These are phyloP conservation scores for Graphium colonna DNA, from an alignment of 2,888 invertebrate genomes.

Conservation along the genomic window DNA sequence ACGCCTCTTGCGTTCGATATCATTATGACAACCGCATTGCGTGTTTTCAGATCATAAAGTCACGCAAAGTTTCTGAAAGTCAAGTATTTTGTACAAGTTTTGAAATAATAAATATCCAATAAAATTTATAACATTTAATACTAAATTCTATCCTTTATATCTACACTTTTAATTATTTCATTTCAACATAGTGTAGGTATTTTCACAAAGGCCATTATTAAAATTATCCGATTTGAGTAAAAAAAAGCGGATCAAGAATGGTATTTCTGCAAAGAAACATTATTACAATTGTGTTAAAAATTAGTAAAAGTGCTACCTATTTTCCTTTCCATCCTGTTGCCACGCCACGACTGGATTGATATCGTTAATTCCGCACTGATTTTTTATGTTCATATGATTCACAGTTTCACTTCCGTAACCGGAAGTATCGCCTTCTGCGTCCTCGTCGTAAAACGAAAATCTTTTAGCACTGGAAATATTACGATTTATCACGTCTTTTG, in stretches of 20 bases:
- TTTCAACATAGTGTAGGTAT: too few relatives aligned
- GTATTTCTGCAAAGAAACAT: too few relatives aligned
- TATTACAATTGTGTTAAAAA: too few relatives aligned
- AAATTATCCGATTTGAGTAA: too few relatives aligned
- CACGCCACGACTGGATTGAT: slow-evolving; percentile 63
- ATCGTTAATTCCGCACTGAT: slow-evolving; percentile 41
- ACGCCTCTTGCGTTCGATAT: slow-evolving; percentile 7
- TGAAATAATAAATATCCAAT: slow-evolving; percentile 5
- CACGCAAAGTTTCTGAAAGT: slow-evolving; percentile 5
- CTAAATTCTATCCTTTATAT: too few relatives aligned
- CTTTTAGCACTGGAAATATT: slow-evolving; percentile 68
- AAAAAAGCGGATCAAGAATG: too few relatives aligned
- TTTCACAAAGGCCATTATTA: too few relatives aligned
- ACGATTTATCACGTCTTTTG: slow-evolving; percentile 52
- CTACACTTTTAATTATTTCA: too few relatives aligned
- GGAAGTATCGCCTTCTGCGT: slow-evolving; percentile 87
- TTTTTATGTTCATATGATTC: slow-evolving; percentile 68
- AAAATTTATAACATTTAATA: slow-evolving; percentile 6
- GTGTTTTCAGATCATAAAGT: slow-evolving; percentile 7
- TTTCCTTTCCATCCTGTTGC: slow-evolving; percentile 64
- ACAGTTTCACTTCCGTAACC: slow-evolving; percentile 91
- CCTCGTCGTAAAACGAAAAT: slow-evolving; percentile 72
- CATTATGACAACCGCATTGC: slow-evolving; percentile 10
- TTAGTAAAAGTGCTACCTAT: slow-evolving; percentile 45
- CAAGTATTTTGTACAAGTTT: neutral